Evolutionary conservation across 2,797 vertebrate genomes (phyloP), one percentile per base, ranked within the genome.

Genomic region (Anabacerthia variegaticeps): DNA sequence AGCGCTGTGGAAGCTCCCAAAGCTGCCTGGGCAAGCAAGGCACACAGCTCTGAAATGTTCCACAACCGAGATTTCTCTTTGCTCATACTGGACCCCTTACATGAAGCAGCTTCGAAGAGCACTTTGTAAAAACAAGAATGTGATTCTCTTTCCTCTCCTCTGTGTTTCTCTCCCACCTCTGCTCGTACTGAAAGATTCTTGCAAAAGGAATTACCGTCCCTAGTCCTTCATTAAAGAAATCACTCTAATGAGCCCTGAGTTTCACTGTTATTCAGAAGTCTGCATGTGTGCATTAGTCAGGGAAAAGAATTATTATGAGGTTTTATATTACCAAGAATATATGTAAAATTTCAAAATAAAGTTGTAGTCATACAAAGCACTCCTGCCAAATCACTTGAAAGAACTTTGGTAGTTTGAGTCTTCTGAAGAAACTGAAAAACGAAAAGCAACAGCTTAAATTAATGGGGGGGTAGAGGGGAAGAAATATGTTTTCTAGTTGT

Each of bases 21-120:
- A 1, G 2, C 34, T 0, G 0, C 2, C 34, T 1, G 2, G 7
- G 36, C 61, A 73, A 49, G 51, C 39, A 44, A 51, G 12, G 18
- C 24, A 21, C 7, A 1, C 41, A 27, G 82, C 66, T 69, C 56
- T 0, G 0, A 32, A 65, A 46, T 27, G 49, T 36, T 71, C 63
- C 55, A 39, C n/a, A 27, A 6, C 0, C 0, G 20, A 61, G 59
- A 37, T 5, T 61, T 28, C 65, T 56, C 72, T 44, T 43, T 1
- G 3, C 37, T 92, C 16, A 2, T 2, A 18, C 20, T 37, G 37
- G n/a, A 59, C 27, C 28, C 22, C 9, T 26, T 10, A 13, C 37
- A 36, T 12, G 24, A 43, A 56, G 41, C 19, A 93, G 39, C 67
- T 71, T 63, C 21, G 2, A 2, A 71, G 52, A 84, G 46, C 44